These are phyloP conservation scores for Pseudocheirus occidentalis DNA, from an alignment of 2,797 vertebrate species.

Conservation along the genomic window DNA sequence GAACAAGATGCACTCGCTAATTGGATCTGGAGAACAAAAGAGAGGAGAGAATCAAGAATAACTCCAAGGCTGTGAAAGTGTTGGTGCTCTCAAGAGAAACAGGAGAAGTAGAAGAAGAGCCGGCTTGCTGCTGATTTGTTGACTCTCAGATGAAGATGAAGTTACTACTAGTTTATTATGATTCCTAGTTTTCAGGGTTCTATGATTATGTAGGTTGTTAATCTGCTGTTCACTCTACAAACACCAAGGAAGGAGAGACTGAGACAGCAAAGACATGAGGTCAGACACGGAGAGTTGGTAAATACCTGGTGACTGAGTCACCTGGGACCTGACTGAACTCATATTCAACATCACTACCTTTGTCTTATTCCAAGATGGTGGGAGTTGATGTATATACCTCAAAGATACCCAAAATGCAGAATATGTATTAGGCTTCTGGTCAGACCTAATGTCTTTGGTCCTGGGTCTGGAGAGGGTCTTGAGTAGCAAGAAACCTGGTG, in stretches of 20 bases:
- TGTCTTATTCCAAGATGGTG: background rate
- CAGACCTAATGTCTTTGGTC: background rate
- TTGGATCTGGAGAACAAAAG: background rate
- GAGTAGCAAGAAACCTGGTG: background rate
- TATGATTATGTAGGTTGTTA: background rate
- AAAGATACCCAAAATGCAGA: background rate
- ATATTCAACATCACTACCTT: background rate
- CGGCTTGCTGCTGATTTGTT: background rate
- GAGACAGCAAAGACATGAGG: background rate
- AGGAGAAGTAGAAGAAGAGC: background rate
- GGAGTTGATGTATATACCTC: background rate
- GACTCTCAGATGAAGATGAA: background rate
- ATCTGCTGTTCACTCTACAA: background rate
- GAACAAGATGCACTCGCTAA: background rate
- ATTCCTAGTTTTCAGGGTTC: background rate
- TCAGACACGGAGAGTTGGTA: background rate
- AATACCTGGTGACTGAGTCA: background rate
- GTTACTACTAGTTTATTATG: background rate
- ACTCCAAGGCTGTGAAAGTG: background rate
- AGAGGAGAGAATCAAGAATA: background rate
- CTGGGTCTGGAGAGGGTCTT: background rate
- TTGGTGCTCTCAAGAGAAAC: background rate
- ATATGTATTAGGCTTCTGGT: background rate
- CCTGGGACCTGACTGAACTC: background rate
- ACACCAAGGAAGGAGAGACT: background rate